phyloP scores from a whole-genome alignment of 2,888 invertebrate genomes.

The Leptinotarsa haldemani region DNA sequence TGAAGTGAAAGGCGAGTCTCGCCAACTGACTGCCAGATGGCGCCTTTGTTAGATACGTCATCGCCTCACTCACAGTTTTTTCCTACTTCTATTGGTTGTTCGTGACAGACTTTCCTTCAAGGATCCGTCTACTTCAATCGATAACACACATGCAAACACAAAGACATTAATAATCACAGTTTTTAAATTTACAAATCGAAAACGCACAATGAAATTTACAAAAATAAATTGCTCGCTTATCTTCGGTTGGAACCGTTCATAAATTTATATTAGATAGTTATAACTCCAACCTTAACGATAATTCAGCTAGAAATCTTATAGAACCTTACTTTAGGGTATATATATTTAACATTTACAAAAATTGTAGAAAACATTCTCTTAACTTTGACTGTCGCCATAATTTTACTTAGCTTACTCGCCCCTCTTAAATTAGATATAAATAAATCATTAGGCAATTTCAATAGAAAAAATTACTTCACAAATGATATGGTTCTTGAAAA shows the following conservation, averaged over 20 bases:
- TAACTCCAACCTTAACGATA: constrained; percentile 14
- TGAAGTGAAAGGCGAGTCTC: no score
- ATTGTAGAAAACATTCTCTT: constrained; percentile 42
- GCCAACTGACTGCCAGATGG: no score
- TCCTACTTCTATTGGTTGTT: neutral
- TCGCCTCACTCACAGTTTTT: neutral
- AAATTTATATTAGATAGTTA: constrained; percentile 18
- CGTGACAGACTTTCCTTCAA: no score
- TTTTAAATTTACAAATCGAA: constrained; percentile 6
- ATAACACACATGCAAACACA: constrained; percentile 28
- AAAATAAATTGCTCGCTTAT: constrained; percentile 28
- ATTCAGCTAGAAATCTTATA: constrained; percentile 34
- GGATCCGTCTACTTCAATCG: neutral
- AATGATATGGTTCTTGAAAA: constrained; percentile 20
- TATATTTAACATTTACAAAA: constrained; percentile 41
- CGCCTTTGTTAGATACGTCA: no score
- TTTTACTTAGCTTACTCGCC: neutral
- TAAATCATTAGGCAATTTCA: neutral
- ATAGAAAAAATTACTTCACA: neutral
- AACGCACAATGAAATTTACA: constrained; percentile 30
- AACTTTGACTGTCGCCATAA: constrained; percentile 21
- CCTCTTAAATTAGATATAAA: constrained; percentile 1
- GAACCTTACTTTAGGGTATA: constrained; percentile 31
- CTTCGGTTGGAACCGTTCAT: constrained; percentile 17
- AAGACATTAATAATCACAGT: constrained; percentile 34